Conservation (phyloP, 2,888 invertebrate genomes). For the Eumerus sabulonum region DNA sequence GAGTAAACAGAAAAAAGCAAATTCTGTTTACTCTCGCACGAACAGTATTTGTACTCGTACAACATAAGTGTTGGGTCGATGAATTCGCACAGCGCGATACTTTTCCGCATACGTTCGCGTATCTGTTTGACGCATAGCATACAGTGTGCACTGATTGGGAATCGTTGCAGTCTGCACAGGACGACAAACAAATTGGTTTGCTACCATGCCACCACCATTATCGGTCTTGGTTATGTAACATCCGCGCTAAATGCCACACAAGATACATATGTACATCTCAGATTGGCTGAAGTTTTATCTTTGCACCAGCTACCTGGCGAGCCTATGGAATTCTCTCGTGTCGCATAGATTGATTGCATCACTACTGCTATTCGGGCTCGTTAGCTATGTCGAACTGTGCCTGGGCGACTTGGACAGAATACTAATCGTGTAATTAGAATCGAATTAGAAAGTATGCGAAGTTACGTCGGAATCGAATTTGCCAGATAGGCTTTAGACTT, state of each 20-base stretch:
- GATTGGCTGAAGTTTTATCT: no score
- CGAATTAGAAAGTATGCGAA: constrained; percentile 37
- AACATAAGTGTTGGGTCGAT: constrained; percentile 65
- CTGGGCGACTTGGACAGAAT: constrained; percentile 26
- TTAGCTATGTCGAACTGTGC: constrained; percentile 24
- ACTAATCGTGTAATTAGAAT: constrained; percentile 60
- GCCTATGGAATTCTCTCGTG: constrained; percentile 55
- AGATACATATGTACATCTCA: constrained; percentile 36
- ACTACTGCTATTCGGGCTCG: constrained; percentile 17
- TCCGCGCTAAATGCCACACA: background rate
- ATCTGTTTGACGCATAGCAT: constrained; percentile 13
- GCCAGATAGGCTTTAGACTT: constrained; percentile 9
- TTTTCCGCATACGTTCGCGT: constrained; percentile 53
- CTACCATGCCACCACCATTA: constrained; percentile 6
- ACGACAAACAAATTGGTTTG: constrained; percentile 32
- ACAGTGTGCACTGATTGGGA: constrained; percentile 36
- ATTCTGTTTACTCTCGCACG: background rate
- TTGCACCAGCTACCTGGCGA: constrained; percentile 32
- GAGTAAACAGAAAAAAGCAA: constrained; percentile 39
- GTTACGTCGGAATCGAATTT: constrained; percentile 40
- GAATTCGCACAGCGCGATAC: constrained; percentile 51
- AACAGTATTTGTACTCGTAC: constrained; percentile 21
- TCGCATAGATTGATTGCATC: constrained; percentile 64
- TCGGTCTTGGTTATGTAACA: constrained; percentile 54
- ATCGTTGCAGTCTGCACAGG: constrained; percentile 35